Evolutionary conservation across 2,113 vertebrate genomes (phyloP).

Genomic region (Sceloporus undulatus): DNA sequence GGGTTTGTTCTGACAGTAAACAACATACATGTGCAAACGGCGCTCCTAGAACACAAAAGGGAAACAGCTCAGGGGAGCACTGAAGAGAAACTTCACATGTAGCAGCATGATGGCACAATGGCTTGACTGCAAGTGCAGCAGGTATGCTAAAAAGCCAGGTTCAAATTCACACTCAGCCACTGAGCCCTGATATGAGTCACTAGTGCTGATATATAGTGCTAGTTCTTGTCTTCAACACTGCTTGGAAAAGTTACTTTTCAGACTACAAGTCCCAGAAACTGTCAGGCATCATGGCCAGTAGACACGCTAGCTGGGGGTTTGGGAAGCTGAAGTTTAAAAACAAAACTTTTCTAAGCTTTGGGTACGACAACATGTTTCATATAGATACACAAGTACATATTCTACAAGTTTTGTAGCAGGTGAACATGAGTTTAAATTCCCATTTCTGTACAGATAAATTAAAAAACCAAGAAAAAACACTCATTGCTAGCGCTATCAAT

Average conservation of each 20-base stretch:
- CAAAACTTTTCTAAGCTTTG: background rate
- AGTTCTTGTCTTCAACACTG: too few relatives aligned
- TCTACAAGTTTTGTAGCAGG: background rate
- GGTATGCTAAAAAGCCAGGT: background rate
- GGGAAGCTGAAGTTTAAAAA: background rate
- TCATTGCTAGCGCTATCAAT: background rate
- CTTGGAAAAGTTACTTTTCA: too few relatives aligned
- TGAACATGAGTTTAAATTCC: too few relatives aligned
- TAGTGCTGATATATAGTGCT: background rate
- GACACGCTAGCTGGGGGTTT: background rate
- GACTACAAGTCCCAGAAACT: too few relatives aligned
- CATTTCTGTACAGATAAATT: background rate
- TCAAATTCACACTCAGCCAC: background rate
- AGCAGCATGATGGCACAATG: too few relatives aligned
- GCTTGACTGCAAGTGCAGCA: background rate
- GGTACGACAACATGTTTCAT: background rate
- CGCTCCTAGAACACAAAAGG: conserved; percentile 82
- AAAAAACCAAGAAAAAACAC: background rate
- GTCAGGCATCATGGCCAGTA: too few relatives aligned
- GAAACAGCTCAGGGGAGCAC: background rate
- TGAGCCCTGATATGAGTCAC: background rate
- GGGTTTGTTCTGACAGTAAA: conserved; percentile 96
- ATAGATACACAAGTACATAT: background rate
- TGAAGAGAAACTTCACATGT: background rate
- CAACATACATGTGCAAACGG: conserved; percentile 93